These are phyloP conservation scores for Cynodonichthys magdalenae DNA, from an alignment of 2,797 vertebrate genomes.

Conservation along the genomic window DNA sequence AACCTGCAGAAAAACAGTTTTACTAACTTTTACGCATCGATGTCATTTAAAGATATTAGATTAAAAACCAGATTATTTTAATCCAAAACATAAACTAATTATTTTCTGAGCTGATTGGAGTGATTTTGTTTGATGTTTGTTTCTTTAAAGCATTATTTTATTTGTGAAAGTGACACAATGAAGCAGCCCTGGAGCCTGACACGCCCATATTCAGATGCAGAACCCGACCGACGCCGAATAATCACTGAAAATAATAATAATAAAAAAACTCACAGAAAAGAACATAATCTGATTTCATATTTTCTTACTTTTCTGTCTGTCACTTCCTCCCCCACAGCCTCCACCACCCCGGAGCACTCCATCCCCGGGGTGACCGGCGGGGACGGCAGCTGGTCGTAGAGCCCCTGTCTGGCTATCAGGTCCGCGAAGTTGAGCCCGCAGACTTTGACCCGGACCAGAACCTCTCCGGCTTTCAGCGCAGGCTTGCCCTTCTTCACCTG, in stretches of 20 bases:
- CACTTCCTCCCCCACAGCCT: constrained; percentile 91
- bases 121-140: background rate
- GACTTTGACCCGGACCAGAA: constrained; percentile 87
- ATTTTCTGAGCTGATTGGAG: background rate
- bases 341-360: constrained; percentile 91
- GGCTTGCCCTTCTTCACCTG: constrained; percentile 86
- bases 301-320: constrained; percentile 88
- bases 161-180: background rate
- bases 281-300: background rate
- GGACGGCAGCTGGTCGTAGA: constrained; percentile 89
- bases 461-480: constrained; percentile 84
- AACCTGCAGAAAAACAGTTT: background rate
- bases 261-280: background rate
- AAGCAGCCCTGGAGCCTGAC: constrained; percentile 49
- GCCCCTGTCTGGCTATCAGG: constrained; percentile 90
- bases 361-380: constrained; percentile 90
- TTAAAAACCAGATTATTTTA: background rate
- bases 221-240: constrained; percentile 4
- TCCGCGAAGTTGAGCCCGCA: constrained; percentile 96
- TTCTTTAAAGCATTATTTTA: background rate
- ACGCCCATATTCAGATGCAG: constrained; percentile 70
- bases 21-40: constrained; percentile 4
- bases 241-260: constrained; percentile 20
- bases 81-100: background rate
- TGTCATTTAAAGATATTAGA: background rate